Evolutionary conservation across 2,888 invertebrate genomes (phyloP).

Genomic region (Hemicrepidius hirtus): DNA sequence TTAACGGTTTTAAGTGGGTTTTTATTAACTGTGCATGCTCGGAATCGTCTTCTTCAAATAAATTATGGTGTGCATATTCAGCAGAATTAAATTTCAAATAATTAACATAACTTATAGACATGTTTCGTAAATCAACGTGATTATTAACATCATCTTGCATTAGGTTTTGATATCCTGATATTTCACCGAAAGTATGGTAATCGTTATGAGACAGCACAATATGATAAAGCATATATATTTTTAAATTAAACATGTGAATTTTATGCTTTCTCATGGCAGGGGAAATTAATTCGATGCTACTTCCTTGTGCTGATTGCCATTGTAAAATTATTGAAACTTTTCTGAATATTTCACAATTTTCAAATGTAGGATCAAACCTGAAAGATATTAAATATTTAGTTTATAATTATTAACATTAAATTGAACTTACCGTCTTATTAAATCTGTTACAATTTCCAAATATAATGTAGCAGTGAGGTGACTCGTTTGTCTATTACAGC

Average conservation of each 20-base stretch:
- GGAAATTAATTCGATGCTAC: constrained; percentile 30
- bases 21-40: constrained; percentile 17
- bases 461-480: constrained; percentile 65
- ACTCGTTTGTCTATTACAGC: constrained; percentile 60
- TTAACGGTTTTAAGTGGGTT: constrained; percentile 30
- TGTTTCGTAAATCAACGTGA: constrained; percentile 18
- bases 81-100: constrained; percentile 28
- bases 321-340: constrained; percentile 32
- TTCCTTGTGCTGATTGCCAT: constrained; percentile 37
- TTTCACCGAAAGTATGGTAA: background rate
- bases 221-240: constrained; percentile 33
- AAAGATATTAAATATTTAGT: background rate
- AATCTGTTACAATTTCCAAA: constrained; percentile 61
- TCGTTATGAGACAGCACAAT: background rate
- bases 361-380: constrained; percentile 10
- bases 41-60: constrained; percentile 30
- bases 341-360: constrained; percentile 15
- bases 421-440: constrained; percentile 37
- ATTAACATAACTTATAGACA: constrained; percentile 31
- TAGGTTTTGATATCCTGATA: background rate
- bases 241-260: constrained; percentile 34
- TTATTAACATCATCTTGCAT: constrained; percentile 21
- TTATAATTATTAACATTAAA: background rate
- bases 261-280: constrained; percentile 45
- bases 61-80: constrained; percentile 5